Conservation (phyloP, 2,888 invertebrate species). For the Epistrophe grossulariae region DNA sequence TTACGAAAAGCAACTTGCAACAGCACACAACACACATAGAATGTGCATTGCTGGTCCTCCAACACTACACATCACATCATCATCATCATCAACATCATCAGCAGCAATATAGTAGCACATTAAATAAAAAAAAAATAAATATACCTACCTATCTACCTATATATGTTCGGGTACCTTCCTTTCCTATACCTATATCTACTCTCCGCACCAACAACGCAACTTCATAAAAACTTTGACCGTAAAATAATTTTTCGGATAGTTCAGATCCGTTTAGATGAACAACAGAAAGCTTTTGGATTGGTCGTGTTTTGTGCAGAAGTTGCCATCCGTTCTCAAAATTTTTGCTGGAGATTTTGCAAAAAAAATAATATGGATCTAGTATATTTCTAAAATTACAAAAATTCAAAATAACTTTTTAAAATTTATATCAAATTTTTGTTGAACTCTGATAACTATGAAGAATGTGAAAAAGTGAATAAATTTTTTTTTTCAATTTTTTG, state of each 20-base stretch:
- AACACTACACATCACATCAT: conserved; percentile 67
- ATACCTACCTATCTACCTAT: conserved; percentile 7
- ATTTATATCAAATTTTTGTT: conserved; percentile 27
- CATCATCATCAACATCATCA: conserved; percentile 63
- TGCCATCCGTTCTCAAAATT: conserved; percentile 65
- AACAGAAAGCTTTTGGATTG: conserved; percentile 84
- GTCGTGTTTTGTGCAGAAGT: conserved; percentile 79
- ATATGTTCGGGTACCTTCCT: not conserved
- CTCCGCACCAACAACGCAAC: conserved; percentile 20
- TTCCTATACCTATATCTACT: not conserved
- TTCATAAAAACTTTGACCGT: conserved; percentile 81
- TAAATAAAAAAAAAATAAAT: not conserved
- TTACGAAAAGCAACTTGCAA: conserved; percentile 76
- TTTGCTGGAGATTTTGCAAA: conserved; percentile 29
- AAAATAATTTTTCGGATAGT: conserved; percentile 83
- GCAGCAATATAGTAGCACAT: conserved; percentile 19
- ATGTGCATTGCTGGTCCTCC: conserved; percentile 71
- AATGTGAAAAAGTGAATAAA: conserved; percentile 23
- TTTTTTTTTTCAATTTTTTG: conserved; percentile 5
- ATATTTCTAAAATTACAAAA: not conserved
- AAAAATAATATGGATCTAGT: not conserved
- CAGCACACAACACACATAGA: conserved; percentile 77
- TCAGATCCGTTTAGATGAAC: conserved; percentile 84
- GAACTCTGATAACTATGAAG: not conserved
- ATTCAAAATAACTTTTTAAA: conserved; percentile 38